Evolutionary conservation across 2,797 vertebrate genomes (phyloP), one percentile per base, ranked within the genome.

Genomic region (Hyperoplus immaculatus): DNA sequence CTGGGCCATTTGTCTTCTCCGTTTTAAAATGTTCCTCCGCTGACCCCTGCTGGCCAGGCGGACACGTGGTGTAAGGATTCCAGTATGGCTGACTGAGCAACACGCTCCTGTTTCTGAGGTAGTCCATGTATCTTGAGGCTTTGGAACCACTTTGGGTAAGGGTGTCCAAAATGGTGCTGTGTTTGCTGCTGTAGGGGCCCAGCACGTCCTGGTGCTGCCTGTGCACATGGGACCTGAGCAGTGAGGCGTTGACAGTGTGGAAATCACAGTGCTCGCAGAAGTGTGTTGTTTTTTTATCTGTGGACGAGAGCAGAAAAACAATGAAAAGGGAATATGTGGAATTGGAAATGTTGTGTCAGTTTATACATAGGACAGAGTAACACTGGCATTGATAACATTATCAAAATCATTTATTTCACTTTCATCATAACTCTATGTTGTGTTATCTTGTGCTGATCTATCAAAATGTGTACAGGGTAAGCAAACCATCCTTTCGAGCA

Each of bases 261-360:
- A 96, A 97, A 91, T 93, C 95, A 95, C 96, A 95, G 92, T 91
- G 95, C 70, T 94, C 88, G n/a, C 95, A 96, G 84, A 86, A 83
- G 88, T 88, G 95, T 60, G 94, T 81, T 88, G 94, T 81, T 88
- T 96, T 96, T 90, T 93, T 93, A 93, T 96, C 97, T 99, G 90
- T 58, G 85, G 69, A 69, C 82, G 14, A 29, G 49, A 89, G 53
- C 38, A 88, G 0, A 85, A 61, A 39, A 65, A 7, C 2, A 49
- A 49, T 18, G 42, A 6, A 11, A 80, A 29, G 6, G 4, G 58
- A 1, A 43, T 9, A 4, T 0, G 0, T 12, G 42, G n/a, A 54
- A 43, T 29, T 7, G 10, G 29, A 46, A 47, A 10, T 42, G 59
- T 8, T 66, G 1, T 42, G 16, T 45, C 0, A 0, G 5, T 29